Percentiles rank a stretch among this genome's conserved stretches.
These are phyloP conservation scores for Capitulum mitella DNA, from an alignment of 2,888 invertebrate genomes.

Conservation along the genomic window DNA sequence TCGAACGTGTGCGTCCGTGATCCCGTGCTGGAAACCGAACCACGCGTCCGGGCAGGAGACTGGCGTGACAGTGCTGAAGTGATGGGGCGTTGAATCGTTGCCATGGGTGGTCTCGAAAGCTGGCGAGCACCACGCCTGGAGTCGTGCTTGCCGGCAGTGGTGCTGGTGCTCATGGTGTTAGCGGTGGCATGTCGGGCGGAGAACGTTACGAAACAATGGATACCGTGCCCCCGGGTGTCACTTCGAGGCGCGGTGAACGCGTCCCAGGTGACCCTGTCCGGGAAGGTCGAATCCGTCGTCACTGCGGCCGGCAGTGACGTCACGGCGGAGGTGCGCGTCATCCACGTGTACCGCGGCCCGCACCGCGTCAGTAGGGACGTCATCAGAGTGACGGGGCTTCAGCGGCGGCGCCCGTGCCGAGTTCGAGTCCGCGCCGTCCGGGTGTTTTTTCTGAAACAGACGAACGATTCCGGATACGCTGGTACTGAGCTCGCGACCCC, in stretches of 20 bases:
- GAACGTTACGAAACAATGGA: background rate
- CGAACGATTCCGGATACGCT: background rate
- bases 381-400: background rate
- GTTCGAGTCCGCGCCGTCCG: background rate
- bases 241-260: background rate
- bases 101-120: too few species aligned
- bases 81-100: too few species aligned
- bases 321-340: background rate
- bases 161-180: too few species aligned
- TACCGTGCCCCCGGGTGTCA: background rate
- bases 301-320: background rate
- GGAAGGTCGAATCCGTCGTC: background rate
- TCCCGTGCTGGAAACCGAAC: too few species aligned
- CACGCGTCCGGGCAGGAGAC: too few species aligned
- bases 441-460: background rate
- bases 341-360: conserved; percentile 5
- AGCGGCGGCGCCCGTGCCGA: background rate
- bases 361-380: background rate
- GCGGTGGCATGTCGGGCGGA: too few species aligned
- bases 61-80: too few species aligned
- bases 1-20: too few species aligned
- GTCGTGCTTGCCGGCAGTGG: too few species aligned
- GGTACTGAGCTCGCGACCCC: background rate
- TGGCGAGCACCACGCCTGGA: too few species aligned
- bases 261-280: background rate